phyloP scores from a whole-genome alignment of 2,888 invertebrate genomes.

The Aphodius granarius region DNA sequence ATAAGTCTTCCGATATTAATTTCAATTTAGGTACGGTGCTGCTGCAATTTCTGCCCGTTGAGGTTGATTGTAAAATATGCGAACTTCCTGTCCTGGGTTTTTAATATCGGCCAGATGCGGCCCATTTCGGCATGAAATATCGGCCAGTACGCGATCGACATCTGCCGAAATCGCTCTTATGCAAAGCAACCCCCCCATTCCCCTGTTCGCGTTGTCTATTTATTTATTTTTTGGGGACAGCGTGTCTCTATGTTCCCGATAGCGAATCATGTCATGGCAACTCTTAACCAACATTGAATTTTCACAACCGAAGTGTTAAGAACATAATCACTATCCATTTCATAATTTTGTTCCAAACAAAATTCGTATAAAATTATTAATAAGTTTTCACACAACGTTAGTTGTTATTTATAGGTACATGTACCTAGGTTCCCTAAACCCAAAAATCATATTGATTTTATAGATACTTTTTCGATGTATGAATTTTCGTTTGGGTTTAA shows the following conservation, averaged over 20 bases:
- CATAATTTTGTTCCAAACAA: too few species aligned
- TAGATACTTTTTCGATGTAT: too few species aligned
- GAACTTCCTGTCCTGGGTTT: slow-evolving; percentile 11
- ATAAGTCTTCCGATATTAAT: slow-evolving; percentile 14
- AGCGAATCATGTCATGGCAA: not conserved
- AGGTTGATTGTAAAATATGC: slow-evolving; percentile 12
- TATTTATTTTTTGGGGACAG: not conserved
- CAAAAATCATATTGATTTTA: too few species aligned
- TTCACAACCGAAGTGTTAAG: too few species aligned
- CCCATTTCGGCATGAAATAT: not conserved
- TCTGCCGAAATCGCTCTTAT: not conserved
- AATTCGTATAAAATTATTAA: too few species aligned
- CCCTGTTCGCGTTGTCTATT: not conserved
- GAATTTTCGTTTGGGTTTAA: too few species aligned
- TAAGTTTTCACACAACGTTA: too few species aligned
- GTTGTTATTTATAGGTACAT: too few species aligned
- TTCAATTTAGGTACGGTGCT: slow-evolving; percentile 11
- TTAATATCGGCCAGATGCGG: slow-evolving; percentile 12
- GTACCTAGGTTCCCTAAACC: too few species aligned
- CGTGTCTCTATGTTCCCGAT: not conserved
- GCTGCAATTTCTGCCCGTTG: slow-evolving; percentile 2
- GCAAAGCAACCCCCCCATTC: not conserved
- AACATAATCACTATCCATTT: too few species aligned
- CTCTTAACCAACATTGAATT: too few species aligned
- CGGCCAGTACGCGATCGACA: slow-evolving; percentile 6